Conservation (phyloP, 2,797 vertebrate genomes). For the Oceanodroma leucorhoa region DNA sequence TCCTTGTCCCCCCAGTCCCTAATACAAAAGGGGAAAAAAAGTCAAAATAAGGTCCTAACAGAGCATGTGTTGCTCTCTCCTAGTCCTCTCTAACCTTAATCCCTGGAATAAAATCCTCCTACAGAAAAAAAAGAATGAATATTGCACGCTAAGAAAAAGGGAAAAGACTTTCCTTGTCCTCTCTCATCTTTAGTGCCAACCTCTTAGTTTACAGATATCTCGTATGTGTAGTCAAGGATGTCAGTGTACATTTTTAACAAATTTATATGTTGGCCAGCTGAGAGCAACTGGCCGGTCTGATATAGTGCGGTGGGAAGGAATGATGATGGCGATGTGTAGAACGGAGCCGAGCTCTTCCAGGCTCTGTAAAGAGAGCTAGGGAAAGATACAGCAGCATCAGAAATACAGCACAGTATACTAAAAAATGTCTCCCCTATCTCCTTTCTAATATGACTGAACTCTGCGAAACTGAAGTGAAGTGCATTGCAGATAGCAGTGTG, state of each 20-base stretch:
- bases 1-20: neutral
- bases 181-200: neutral
- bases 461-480: slow-evolving; percentile 40
- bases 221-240: neutral
- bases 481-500: slow-evolving; percentile 44
- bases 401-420: slow-evolving; percentile 28
- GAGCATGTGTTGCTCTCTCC: neutral
- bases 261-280: neutral
- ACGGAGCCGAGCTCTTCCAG: neutral
- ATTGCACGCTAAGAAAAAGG: neutral
- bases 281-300: neutral
- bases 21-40: neutral
- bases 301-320: neutral
- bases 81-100: neutral
- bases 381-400: neutral
- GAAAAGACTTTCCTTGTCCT: neutral
- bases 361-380: neutral
- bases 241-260: neutral
- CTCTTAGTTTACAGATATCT: neutral
- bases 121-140: neutral
- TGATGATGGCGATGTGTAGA: neutral
- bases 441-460: slow-evolving; percentile 3
- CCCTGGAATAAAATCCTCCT: neutral
- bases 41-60: neutral
- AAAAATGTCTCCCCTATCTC: slow-evolving; percentile 33